Evolutionary conservation across 2,113 vertebrate species (phyloP).

Genomic region (Xyliphius kryptos): DNA sequence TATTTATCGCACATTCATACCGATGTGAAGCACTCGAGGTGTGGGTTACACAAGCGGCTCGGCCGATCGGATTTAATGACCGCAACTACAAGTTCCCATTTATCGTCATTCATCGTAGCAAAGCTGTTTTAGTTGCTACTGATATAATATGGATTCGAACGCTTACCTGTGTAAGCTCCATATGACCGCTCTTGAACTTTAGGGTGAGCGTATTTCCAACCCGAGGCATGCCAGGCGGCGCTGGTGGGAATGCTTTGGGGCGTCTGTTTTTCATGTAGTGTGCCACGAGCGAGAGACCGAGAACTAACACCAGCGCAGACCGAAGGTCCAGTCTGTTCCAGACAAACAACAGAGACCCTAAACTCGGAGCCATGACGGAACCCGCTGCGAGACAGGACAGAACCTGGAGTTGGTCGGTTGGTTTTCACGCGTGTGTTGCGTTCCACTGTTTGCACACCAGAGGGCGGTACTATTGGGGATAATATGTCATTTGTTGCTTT

Average conservation of each 20-base stretch:
- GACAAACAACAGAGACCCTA: neutral
- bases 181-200: neutral
- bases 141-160: no score
- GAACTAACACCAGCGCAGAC: neutral
- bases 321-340: neutral
- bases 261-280: neutral
- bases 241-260: neutral
- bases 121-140: no score
- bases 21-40: no score
- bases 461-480: neutral
- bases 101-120: no score
- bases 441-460: neutral
- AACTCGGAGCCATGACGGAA: neutral
- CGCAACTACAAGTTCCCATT: no score
- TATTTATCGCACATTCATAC: no score
- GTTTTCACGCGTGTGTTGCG: neutral
- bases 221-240: slow-evolving; percentile 2
- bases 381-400: neutral
- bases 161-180: neutral
- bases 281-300: neutral
- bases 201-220: neutral
- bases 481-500: no score
- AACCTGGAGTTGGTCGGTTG: neutral
- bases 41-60: no score
- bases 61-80: no score